Evolutionary conservation across 1,140 invertebrate species (phyloP).

Genomic region (Hesperophylax magnus): DNA sequence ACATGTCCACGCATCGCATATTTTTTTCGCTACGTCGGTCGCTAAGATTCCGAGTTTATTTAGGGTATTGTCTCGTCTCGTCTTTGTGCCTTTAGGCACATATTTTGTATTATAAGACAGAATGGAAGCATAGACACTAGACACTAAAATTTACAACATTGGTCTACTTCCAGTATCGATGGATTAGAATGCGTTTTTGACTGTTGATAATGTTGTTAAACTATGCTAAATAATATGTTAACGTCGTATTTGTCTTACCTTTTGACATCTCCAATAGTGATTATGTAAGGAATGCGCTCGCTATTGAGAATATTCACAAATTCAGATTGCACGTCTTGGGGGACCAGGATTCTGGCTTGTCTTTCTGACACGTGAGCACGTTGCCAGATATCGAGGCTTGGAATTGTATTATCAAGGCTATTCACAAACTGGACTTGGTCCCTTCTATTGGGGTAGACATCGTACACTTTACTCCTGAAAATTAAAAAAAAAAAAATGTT

Average conservation of each 20-base stretch:
- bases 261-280: slow-evolving; percentile 47
- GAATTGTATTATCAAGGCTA: slow-evolving; percentile 25
- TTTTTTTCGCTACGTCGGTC: too few relatives aligned
- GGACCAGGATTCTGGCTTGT: slow-evolving; percentile 47
- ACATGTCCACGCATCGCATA: too few relatives aligned
- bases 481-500: neutral
- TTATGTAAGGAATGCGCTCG: slow-evolving; percentile 24
- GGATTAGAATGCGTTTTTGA: too few relatives aligned
- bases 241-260: slow-evolving; percentile 4
- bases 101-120: too few relatives aligned
- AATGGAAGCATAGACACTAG: too few relatives aligned
- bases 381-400: slow-evolving; percentile 53
- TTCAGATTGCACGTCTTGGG: neutral
- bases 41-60: too few relatives aligned
- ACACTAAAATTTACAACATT: too few relatives aligned
- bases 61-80: too few relatives aligned
- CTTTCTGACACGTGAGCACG: slow-evolving; percentile 39
- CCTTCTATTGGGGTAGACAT: slow-evolving; percentile 47
- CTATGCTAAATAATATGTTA: too few relatives aligned
- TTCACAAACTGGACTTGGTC: slow-evolving; percentile 35
- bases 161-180: too few relatives aligned
- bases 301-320: slow-evolving; percentile 42
- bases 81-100: too few relatives aligned
- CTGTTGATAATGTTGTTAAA: too few relatives aligned
- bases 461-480: slow-evolving; percentile 54